Evolutionary conservation across 2,888 invertebrate species (phyloP), one percentile per base, ranked within the genome.

Genomic region (Scaptomyza polygonia): DNA sequence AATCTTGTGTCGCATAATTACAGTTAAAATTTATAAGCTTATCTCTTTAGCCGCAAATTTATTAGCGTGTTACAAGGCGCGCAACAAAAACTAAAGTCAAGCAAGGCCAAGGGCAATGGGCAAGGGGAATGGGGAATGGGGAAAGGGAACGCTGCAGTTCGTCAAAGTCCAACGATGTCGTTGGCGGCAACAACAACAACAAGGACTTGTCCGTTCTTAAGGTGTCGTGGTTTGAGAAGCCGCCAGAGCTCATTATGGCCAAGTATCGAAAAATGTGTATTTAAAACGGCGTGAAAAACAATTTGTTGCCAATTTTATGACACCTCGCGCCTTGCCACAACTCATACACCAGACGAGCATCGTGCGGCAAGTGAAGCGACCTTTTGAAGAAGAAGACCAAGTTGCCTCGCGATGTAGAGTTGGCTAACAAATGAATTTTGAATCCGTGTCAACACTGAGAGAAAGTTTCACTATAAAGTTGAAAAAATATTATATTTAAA

Each of bases 231-330:
- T 3, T n/a, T 29, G 48, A 48, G 48, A 11, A 18, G 48, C 48
- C 48, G 48, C 48, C 47, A 67, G 74, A 67, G 74, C 86, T 88
- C 88, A 86, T 86, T 86, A 86, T 84, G 73, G 72, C 79, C 86
- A 84, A 86, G 86, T 83, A 86, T 80, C 83, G 86, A 83, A 82
- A 82, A 85, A 86, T 84, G 87, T 77, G 81, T 80, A 86, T 86
- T 86, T 86, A 88, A 89, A 89, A 81, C 85, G 87, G 89, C 89
- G 89, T 87, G 89, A 89, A 89, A 80, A 89, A 87, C 89, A 89
- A 89, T 90, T 89, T 90, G 89, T 90, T 89, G 74, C 77, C 81
- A 83, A 88, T 86, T 89, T 90, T 90, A 89, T 88, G 89, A 85
- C 71, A 76, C 82, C 88, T 88, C 81, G 76, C 78, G 72, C 57